Evolutionary conservation across 2,888 invertebrate genomes (phyloP).

Genomic region (Dicranocentrus wangi): DNA sequence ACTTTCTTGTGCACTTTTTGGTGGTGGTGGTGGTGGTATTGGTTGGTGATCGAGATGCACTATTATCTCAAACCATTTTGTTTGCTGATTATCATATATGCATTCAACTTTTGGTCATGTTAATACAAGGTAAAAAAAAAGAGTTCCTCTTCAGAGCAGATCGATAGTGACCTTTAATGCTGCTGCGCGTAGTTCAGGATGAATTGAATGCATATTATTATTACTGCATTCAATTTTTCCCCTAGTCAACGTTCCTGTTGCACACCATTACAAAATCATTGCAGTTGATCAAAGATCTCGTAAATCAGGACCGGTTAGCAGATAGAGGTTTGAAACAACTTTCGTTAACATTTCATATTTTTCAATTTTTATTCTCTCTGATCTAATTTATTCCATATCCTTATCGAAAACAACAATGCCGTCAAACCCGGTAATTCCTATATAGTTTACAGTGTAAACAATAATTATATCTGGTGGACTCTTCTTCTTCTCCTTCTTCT

Average conservation of each 20-base stretch:
- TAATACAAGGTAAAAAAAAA: too few species aligned
- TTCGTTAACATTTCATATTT: conserved; percentile 55
- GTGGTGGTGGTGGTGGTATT: too few species aligned
- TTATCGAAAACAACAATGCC: conserved; percentile 13
- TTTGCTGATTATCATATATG: too few species aligned
- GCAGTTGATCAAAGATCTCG: conserved; percentile 56
- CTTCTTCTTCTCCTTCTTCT: neutral
- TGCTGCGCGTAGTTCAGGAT: too few species aligned
- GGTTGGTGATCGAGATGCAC: too few species aligned
- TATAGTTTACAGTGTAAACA: neutral
- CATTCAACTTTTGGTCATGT: too few species aligned
- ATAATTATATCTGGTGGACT: neutral
- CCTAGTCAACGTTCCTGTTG: neutral
- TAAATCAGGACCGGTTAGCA: conserved; percentile 61
- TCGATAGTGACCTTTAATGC: too few species aligned
- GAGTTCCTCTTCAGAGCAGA: too few species aligned
- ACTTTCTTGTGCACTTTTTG: too few species aligned
- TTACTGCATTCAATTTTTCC: conserved; percentile 35
- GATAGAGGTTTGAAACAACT: conserved; percentile 46
- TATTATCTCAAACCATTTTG: too few species aligned
- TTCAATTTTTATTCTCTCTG: conserved; percentile 22
- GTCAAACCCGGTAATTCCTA: neutral
- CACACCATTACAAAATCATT: conserved; percentile 49
- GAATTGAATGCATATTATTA: conserved; percentile 23
- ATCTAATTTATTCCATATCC: conserved; percentile 39